phyloP scores from a whole-genome alignment of 2,113 vertebrate species.

The Scomber colias region DNA sequence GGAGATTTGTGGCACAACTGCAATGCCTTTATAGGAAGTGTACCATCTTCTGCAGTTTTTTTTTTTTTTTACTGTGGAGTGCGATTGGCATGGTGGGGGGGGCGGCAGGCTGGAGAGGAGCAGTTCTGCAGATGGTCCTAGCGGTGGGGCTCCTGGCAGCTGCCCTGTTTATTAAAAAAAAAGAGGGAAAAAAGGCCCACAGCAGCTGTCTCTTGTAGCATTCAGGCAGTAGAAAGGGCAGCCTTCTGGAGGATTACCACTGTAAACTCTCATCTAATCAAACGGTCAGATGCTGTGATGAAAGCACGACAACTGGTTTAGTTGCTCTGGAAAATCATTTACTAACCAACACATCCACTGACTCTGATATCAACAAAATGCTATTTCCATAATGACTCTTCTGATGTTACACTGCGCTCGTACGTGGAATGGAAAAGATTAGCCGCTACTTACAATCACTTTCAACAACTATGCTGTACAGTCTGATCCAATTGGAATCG shows the following conservation, averaged over 20 bases:
- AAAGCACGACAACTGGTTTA: neutral
- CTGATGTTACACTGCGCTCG: neutral
- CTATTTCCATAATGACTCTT: neutral
- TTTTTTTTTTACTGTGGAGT: slow-evolving; percentile 18
- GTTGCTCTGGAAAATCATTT: slow-evolving; percentile 16
- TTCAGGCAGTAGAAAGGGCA: slow-evolving; percentile 34
- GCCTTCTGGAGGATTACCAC: slow-evolving; percentile 4
- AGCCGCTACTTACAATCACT: too few relatives aligned
- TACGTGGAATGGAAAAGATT: too few relatives aligned
- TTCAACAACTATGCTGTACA: too few relatives aligned
- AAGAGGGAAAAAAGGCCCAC: slow-evolving; percentile 27
- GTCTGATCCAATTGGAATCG: too few relatives aligned
- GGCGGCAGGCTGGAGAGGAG: slow-evolving; percentile 44
- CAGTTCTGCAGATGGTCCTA: slow-evolving; percentile 70
- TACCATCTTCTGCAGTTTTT: neutral
- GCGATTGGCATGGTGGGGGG: neutral
- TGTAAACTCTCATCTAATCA: slow-evolving; percentile 12
- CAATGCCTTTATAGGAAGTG: slow-evolving; percentile 13
- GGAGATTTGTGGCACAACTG: slow-evolving; percentile 38
- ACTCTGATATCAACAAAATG: neutral
- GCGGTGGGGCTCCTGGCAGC: slow-evolving; percentile 69
- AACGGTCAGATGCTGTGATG: slow-evolving; percentile 14
- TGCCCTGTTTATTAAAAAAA: slow-evolving; percentile 21
- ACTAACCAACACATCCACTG: neutral
- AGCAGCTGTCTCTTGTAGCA: slow-evolving; percentile 49